Evolutionary conservation across 1,140 invertebrate species (phyloP).

Genomic region (Coelopa frigida): DNA sequence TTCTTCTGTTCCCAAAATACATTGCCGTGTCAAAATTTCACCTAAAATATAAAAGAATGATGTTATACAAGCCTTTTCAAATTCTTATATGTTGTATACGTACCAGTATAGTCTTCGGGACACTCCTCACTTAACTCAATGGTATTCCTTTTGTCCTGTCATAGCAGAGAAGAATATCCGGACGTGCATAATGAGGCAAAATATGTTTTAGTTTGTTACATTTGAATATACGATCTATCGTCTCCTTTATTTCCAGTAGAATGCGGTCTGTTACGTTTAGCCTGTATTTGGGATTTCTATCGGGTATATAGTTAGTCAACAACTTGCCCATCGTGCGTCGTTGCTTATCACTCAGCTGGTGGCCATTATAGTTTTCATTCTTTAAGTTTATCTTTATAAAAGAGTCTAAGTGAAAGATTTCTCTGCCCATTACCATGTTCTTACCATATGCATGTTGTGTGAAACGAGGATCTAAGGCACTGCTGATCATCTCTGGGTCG

Average conservation of each 20-base stretch:
- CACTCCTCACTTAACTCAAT: slow-evolving; percentile 10
- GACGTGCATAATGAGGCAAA: slow-evolving; percentile 51
- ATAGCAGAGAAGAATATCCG: slow-evolving; percentile 43
- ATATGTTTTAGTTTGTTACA: slow-evolving; percentile 43
- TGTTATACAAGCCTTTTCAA: background rate
- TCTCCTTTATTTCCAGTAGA: slow-evolving; percentile 45
- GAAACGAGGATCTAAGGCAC: slow-evolving; percentile 44
- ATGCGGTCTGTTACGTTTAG: slow-evolving; percentile 43
- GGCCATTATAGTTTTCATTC: slow-evolving; percentile 47
- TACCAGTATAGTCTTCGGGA: slow-evolving; percentile 31
- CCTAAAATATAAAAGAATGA: slow-evolving; percentile 16
- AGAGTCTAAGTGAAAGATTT: slow-evolving; percentile 51
- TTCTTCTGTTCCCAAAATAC: slow-evolving; percentile 39
- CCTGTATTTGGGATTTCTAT: slow-evolving; percentile 41
- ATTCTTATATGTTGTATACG: no score
- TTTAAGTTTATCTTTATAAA: slow-evolving; percentile 51
- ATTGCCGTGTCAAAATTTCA: slow-evolving; percentile 22
- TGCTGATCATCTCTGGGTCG: slow-evolving; percentile 48
- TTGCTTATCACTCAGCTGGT: slow-evolving; percentile 40
- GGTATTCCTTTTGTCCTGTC: slow-evolving; percentile 20
- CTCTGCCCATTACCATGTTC: slow-evolving; percentile 31
- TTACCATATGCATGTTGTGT: slow-evolving; percentile 41
- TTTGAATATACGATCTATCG: slow-evolving; percentile 24
- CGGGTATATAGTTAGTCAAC: slow-evolving; percentile 45
- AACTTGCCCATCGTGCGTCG: slow-evolving; percentile 44